Evolutionary conservation across 2,113 vertebrate species (phyloP).

Genomic region (Xenopus laevis): DNA sequence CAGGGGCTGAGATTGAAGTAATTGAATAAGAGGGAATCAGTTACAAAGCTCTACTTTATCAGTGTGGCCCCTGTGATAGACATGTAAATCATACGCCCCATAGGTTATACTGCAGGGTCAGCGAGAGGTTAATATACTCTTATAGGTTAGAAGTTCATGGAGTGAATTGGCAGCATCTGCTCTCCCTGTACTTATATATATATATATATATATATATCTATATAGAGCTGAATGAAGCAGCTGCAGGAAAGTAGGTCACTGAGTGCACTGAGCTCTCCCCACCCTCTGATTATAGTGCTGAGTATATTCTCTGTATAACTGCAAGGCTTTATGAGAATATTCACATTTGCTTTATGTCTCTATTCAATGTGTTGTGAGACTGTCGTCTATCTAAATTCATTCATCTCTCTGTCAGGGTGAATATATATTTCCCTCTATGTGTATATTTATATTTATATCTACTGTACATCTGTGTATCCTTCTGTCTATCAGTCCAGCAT

Average conservation of each 20-base stretch:
- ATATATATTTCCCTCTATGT: neutral
- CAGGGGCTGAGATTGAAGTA: no score
- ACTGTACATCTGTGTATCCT: no score
- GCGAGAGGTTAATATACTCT: conserved; percentile 32
- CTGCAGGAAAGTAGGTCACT: conserved; percentile 32
- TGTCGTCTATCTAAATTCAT: no score
- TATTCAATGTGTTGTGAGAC: no score
- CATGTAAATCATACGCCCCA: neutral
- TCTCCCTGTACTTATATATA: neutral
- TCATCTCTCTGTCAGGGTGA: neutral
- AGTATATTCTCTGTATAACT: neutral
- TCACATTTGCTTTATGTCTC: no score
- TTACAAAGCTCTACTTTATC: no score
- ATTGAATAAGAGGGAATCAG: no score
- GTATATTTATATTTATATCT: neutral
- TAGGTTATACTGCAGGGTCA: conserved; percentile 1
- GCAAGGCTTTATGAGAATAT: no score
- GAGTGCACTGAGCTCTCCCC: neutral
- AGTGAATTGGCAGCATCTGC: conserved; percentile 19
- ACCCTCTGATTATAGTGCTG: no score
- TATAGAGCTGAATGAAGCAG: neutral
- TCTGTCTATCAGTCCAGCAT: no score
- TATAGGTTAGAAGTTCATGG: conserved; percentile 24
- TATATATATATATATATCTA: no score
- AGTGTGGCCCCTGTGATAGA: no score